Evolutionary conservation across 30 jellyfish, hydroid and myxozoan species (phyloP), one percentile per base, ranked within the genome.

Genomic region (Mastigias papua): DNA sequence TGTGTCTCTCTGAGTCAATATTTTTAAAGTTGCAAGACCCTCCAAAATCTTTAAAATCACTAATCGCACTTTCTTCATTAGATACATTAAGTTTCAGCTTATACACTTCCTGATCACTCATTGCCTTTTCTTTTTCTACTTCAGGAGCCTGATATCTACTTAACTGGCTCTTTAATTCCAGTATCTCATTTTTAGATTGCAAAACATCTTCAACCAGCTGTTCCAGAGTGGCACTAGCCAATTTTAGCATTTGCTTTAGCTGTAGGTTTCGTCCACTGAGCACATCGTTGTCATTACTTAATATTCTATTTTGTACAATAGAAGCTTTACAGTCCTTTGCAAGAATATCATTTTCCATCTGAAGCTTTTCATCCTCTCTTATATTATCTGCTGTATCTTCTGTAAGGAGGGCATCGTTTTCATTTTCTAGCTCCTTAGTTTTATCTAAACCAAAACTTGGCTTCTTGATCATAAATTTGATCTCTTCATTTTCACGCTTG

Each of bases 111-210:
- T 42, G 7, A 8, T 42, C 54, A 15, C 54, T 42, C 54, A 4
- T 15, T 4, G 13, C 7, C 54, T 42, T 42, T 42, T 42, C 54
- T 42, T n/a, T n/a, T n/a, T 15, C 54, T 4, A 42, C 54, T 42
- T 15, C 54, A 42, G 54, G 7, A 42, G 54, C 54, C 13, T 42
- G 67, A 11, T 1, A 20, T 19, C 5, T 63, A 2, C 10, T 34
- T 62, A 72, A 20, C 29, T 72, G 34, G 2, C 35, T 42, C 34
- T 37, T 80, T 31, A 21, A 42, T 16, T 60, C 48, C 27, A n/a
- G 7, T 25, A 29, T 63, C 4, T 80, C 70, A 27, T 20, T 62
- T 17, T 80, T 74, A 9, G 35, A 34, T 61, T 65, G 70, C 71
- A 10, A 58, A 10, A 80, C 20, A 27, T 63, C 50, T 28, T 80